phyloP scores from a whole-genome alignment of 2,797 vertebrate genomes.

The Anguilla anguilla region DNA sequence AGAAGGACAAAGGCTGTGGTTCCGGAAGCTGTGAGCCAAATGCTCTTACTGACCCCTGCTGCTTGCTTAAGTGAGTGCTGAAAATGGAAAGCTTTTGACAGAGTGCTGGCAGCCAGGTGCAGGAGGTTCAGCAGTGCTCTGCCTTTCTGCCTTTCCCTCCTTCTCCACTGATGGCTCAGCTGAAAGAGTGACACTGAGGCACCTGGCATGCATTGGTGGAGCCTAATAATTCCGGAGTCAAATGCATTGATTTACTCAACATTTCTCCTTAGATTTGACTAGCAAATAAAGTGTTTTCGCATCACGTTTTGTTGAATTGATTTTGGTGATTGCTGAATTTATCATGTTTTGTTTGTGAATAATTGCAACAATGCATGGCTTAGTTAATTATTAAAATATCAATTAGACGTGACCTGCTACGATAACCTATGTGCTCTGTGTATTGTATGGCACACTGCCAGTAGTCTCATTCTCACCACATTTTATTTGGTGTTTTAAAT shows the following conservation, averaged over 20 bases:
- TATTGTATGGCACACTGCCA: neutral
- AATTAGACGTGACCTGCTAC: neutral
- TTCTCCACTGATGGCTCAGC: neutral
- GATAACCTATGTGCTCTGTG: neutral
- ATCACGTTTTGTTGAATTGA: neutral
- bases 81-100: neutral
- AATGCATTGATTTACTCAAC: neutral
- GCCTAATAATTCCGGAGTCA: neutral
- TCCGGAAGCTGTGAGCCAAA: neutral
- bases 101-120: neutral
- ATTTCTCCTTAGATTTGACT: neutral
- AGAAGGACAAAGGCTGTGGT: neutral
- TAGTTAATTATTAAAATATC: neutral
- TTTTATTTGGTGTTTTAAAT: neutral
- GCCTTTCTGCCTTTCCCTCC: neutral
- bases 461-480: neutral
- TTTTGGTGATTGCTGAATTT: neutral
- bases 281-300: neutral
- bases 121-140: neutral
- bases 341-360: neutral
- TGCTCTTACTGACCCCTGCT: conserved; percentile 14
- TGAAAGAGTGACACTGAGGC: neutral
- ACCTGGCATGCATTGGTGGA: neutral
- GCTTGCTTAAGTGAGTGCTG: neutral
- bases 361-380: neutral